Evolutionary conservation across 2,888 invertebrate species (phyloP).

Genomic region (Eilema sororculum): DNA sequence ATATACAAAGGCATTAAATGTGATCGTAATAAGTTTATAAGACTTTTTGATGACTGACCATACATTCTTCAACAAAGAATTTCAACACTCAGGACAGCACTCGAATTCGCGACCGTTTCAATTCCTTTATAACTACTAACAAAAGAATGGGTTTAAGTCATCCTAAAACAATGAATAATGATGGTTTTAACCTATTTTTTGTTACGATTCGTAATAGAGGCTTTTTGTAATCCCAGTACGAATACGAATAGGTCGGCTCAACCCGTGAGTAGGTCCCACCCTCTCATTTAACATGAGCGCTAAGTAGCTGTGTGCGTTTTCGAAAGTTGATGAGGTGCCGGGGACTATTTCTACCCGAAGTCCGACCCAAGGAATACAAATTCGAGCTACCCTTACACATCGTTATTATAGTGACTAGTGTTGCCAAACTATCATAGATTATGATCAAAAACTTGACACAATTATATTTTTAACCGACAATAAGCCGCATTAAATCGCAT

Average conservation of each 20-base stretch:
- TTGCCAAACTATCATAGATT: background rate
- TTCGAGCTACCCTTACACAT: background rate
- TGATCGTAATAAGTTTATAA: background rate
- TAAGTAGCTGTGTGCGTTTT: background rate
- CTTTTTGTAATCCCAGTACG: background rate
- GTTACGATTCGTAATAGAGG: background rate
- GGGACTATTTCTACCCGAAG: no score
- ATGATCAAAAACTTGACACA: background rate
- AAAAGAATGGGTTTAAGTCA: background rate
- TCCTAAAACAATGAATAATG: background rate
- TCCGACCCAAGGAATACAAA: background rate
- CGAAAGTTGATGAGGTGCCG: background rate
- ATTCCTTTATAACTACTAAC: background rate
- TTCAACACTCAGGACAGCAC: background rate
- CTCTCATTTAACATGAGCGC: background rate
- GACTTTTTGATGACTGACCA: conserved; percentile 2
- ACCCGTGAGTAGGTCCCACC: background rate
- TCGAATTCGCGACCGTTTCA: background rate
- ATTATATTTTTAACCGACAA: background rate
- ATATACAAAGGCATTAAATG: background rate
- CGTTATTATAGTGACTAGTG: background rate
- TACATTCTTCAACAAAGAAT: background rate
- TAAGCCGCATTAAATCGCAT: background rate
- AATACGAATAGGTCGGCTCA: background rate
- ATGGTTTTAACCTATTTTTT: background rate